Percentiles rank a stretch among this genome's conserved stretches.
Evolutionary conservation across 2,113 vertebrate species (phyloP).

Genomic region (Pelodiscus sinensis): DNA sequence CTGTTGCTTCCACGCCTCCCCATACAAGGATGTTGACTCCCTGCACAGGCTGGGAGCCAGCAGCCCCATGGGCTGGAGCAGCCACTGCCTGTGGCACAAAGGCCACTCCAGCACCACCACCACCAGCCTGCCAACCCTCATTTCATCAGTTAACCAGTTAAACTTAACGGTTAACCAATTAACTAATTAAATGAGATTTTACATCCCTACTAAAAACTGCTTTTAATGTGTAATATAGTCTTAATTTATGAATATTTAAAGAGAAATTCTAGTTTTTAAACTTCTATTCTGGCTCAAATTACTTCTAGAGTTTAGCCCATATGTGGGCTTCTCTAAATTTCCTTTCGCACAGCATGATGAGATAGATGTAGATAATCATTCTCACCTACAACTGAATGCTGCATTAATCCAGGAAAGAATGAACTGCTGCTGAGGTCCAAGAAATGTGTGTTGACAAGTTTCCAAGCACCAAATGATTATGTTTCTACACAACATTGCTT

Average conservation of each 20-base stretch:
- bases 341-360: not conserved
- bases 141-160: too few species aligned
- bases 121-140: too few species aligned
- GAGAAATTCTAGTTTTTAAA: not conserved
- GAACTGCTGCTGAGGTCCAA: not conserved
- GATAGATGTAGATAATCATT: not conserved
- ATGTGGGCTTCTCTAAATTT: not conserved
- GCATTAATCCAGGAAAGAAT: not conserved
- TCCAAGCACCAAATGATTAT: not conserved
- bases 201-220: not conserved
- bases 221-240: not conserved
- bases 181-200: too few species aligned
- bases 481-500: accelerated
- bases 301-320: not conserved
- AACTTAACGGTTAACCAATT: too few species aligned
- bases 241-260: not conserved
- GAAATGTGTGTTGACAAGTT: not conserved
- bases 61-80: too few species aligned
- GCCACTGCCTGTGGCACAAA: too few species aligned
- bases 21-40: too few species aligned
- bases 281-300: not conserved
- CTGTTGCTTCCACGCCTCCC: too few species aligned
- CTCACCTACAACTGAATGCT: not conserved
- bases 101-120: too few species aligned
- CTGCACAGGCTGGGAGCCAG: too few species aligned